Evolutionary conservation across 2,797 vertebrate genomes (phyloP), one percentile per base, ranked within the genome.

Genomic region (Pampus argenteus): DNA sequence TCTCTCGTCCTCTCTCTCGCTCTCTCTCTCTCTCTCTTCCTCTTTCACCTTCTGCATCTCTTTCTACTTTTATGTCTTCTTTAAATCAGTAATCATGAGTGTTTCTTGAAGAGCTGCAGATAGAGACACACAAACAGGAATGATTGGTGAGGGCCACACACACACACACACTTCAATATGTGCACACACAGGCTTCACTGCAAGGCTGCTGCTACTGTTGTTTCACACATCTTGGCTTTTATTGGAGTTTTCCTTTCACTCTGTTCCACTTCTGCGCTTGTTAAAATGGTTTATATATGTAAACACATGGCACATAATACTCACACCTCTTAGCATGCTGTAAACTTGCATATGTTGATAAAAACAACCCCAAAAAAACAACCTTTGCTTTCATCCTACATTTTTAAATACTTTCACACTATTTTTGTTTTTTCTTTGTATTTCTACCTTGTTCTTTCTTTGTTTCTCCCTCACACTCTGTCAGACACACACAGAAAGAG

Each of bases 141-240:
- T 26, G 44, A 68, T 60, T 67, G 56, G 8, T 23, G 44, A 70
- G 58, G 77, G 76, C 65, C 87, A 84, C 88, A 86, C 84, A 80
- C 80, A 68, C 63, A 54, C 58, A 57, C 26, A 79, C 66, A 54
- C 48, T 51, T 44, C 9, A 48, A 8, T 49, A 38, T 36, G 34
- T 13, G 15, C 38, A 17, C 38, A 6, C 38, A 42, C 38, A 40
- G 8, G 17, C 66, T 73, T 36, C 22, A 52, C 31, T 45, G n/a
- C 25, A 9, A 58, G 54, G 63, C 71, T 61, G 68, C 77, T 65
- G 82, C 88, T 85, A 74, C 86, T 82, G 86, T 84, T 90, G 55
- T 66, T 90, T 86, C 84, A 87, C 84, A 88, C 86, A 76, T 87
- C 77, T 81, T 88, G 86, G 34, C 47, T 86, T 91, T 92, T 88